Evolutionary conservation across 2,888 invertebrate species (phyloP), one percentile per base, ranked within the genome.

Genomic region (Ormyrus nitidulus): DNA sequence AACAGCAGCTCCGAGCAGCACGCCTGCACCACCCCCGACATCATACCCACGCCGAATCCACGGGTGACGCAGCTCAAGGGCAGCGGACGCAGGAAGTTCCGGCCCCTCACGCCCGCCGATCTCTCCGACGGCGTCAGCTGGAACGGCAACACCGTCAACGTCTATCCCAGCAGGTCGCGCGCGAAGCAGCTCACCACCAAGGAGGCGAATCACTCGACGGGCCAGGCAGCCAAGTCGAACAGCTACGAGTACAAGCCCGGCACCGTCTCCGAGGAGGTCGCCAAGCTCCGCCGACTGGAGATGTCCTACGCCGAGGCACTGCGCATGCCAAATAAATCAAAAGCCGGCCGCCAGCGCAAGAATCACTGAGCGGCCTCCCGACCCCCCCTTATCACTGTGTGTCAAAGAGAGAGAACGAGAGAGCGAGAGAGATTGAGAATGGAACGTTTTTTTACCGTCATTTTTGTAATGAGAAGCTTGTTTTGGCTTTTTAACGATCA

Each of bases 281-380:
- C 96, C 88, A 95, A 95, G 88, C 91, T 97, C 80, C 94, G 95
- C 88, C 94, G 95, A 87, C 92, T 97, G 72, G 96, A 97, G 87
- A 92, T 95, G 87, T 96, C 96, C 11, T 97, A 97, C 89, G 97
- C 97, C 6, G 96, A 97, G 90, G 97, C 95, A 34, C 91, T 97
- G 82, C 92, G 95, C 83, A 94, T 95, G 88, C 94, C 94, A 82
- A 94, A 94, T 86, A 93, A 93, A 90, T 83, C 88, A 76, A 92
- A 91, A 85, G 51, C 13, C 7, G 11, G 19, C 34, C 68, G 51
- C 10, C 80, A 76, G 4, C 80, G 64, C 9, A 62, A 61, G 13
- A 64, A 61, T 19, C 79, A 69, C 51, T 74, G 58, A 74, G 19
- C n/a, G 9, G 34, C 6, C 11, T 11, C 34, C 10, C n/a, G 2